phyloP scores from a whole-genome alignment of 53 echinoderm and acorn worm genomes.

The Apostichopus leukothele region DNA sequence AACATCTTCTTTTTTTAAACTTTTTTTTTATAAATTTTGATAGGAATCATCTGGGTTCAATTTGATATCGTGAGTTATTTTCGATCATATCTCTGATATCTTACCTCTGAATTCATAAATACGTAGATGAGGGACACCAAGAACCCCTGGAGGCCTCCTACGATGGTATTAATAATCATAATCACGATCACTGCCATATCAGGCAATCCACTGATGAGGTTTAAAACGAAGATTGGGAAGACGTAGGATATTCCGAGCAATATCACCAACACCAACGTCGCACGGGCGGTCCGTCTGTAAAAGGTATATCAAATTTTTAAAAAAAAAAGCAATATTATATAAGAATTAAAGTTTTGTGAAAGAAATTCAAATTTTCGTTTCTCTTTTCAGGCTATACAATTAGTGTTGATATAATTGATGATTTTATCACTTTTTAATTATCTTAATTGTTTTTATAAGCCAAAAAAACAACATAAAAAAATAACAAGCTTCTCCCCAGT shows the following conservation, averaged over 20 bases:
- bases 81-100: not conserved
- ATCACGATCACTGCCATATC: slow-evolving; percentile 56
- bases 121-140: slow-evolving; percentile 89
- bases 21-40: too few species aligned
- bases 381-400: too few species aligned
- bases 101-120: slow-evolving; percentile 91
- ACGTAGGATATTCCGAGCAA: slow-evolving; percentile 87
- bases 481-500: too few species aligned
- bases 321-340: not conserved
- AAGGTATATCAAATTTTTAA: too few species aligned
- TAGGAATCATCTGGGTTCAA: too few species aligned
- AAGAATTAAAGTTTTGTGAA: not conserved
- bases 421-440: not conserved
- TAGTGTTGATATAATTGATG: too few species aligned
- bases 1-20: too few species aligned
- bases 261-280: slow-evolving; percentile 82
- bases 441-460: not conserved
- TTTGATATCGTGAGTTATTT: too few species aligned
- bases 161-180: slow-evolving; percentile 62
- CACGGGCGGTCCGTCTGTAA: slow-evolving; percentile 80
- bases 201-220: slow-evolving; percentile 58
- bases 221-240: slow-evolving; percentile 75
- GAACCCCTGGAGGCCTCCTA: slow-evolving; percentile 76
- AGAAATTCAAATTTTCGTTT: too few species aligned
- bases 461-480: not conserved